These are phyloP conservation scores for Achlya flavicornis DNA, from an alignment of 2,888 invertebrate species.

Conservation along the genomic window DNA sequence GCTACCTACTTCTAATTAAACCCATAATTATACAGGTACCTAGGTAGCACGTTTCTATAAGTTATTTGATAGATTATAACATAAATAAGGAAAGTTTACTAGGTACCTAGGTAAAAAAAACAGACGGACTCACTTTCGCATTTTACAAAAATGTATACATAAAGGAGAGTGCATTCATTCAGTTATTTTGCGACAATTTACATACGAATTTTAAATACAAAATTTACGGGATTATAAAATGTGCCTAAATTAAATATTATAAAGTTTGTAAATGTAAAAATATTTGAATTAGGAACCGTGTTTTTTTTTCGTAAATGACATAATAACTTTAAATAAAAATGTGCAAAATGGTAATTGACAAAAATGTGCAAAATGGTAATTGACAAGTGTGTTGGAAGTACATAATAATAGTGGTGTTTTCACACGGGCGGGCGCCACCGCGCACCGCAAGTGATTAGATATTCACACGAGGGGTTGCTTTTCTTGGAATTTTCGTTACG, in stretches of 20 bases:
- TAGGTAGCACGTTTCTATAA: too few relatives aligned
- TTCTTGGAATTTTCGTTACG: constrained; percentile 61
- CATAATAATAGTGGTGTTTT: constrained; percentile 10
- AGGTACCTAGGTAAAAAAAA: too few relatives aligned
- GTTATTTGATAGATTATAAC: too few relatives aligned
- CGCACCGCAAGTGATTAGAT: constrained; percentile 35
- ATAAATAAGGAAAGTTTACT: too few relatives aligned
- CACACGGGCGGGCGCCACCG: constrained; percentile 11
- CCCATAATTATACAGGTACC: too few relatives aligned
- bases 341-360: background rate
- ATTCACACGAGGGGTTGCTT: constrained; percentile 47
- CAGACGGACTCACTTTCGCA: too few relatives aligned
- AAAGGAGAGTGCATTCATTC: too few relatives aligned
- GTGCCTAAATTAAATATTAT: too few relatives aligned
- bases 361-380: background rate
- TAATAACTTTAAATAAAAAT: background rate
- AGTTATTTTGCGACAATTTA: too few relatives aligned
- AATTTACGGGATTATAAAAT: background rate
- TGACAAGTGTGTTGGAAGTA: constrained; percentile 12
- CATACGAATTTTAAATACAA: too few relatives aligned
- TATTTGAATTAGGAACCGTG: background rate
- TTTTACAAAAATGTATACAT: too few relatives aligned
- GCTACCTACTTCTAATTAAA: too few relatives aligned
- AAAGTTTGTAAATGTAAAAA: background rate
- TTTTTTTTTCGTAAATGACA: background rate